Evolutionary conservation across 1,140 invertebrate genomes (phyloP).

Genomic region (Gonioctena quinquepunctata): DNA sequence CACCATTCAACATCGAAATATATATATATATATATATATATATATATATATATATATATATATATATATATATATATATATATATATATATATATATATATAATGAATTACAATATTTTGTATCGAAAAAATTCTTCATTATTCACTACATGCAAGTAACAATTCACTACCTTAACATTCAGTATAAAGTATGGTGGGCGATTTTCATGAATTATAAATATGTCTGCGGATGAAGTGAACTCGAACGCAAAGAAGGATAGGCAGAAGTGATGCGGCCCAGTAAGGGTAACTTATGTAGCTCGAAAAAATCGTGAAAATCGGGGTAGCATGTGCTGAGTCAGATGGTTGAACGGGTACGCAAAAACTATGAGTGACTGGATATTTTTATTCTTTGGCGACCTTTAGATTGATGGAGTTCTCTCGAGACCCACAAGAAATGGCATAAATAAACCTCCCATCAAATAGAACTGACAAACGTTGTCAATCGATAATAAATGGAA

Average conservation of each 20-base stretch:
- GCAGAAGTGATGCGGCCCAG: background rate
- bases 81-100: too few species aligned
- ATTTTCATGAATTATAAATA: background rate
- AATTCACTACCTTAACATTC: too few species aligned
- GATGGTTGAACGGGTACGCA: slow-evolving; percentile 26
- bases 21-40: too few species aligned
- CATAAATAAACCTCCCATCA: slow-evolving; percentile 47
- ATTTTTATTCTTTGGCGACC: slow-evolving; percentile 37
- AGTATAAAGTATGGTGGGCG: too few species aligned
- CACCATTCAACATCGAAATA: too few species aligned
- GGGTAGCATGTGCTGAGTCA: slow-evolving; percentile 44
- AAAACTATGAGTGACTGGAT: slow-evolving; percentile 41
- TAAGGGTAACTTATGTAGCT: slow-evolving; percentile 37
- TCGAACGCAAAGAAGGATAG: background rate
- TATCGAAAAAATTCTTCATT: too few species aligned
- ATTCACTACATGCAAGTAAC: too few species aligned
- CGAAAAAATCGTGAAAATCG: slow-evolving; percentile 37
- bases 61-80: too few species aligned
- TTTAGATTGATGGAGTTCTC: slow-evolving; percentile 47
- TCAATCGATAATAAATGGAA: slow-evolving; percentile 48
- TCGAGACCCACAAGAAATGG: slow-evolving; percentile 47
- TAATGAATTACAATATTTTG: too few species aligned
- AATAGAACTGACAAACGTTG: slow-evolving; percentile 46
- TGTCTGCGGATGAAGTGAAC: background rate
- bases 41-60: too few species aligned